Conservation (phyloP, 92 coral and sea anemone genomes). For the Palythoa caribaeorum region DNA sequence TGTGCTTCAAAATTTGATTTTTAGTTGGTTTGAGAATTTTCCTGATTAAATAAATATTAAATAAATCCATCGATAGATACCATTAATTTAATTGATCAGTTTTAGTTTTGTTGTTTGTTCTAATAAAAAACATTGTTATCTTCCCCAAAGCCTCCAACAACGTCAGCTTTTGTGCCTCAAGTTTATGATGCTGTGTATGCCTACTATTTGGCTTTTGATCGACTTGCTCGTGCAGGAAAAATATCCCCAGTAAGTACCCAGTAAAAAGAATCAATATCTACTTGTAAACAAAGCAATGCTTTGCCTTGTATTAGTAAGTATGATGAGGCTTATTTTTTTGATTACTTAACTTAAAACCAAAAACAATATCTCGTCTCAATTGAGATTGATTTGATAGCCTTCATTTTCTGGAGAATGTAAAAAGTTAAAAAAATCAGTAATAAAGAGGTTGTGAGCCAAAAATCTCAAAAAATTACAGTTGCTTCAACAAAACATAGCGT, state of each 20-base stretch:
- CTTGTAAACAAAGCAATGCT: too few relatives aligned
- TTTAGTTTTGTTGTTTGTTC: not conserved
- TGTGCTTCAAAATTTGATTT: too few relatives aligned
- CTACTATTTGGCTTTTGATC: slow-evolving; percentile 88
- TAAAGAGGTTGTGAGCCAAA: too few relatives aligned
- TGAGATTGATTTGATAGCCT: too few relatives aligned
- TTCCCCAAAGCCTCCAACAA: slow-evolving; percentile 64
- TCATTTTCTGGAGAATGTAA: too few relatives aligned
- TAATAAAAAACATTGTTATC: not conserved
- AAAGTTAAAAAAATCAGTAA: too few relatives aligned
- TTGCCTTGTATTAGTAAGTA: not conserved
- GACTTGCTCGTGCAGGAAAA: slow-evolving; percentile 85
- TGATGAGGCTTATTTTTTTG: too few relatives aligned
- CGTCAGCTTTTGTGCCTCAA: slow-evolving; percentile 93
- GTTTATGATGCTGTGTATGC: slow-evolving; percentile 98
- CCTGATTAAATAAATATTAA: not conserved
- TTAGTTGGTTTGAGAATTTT: not conserved
- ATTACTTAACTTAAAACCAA: too few relatives aligned
- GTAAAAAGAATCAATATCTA: not conserved
- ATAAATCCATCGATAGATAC: not conserved
- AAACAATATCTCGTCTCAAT: too few relatives aligned
- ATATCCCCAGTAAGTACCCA: slow-evolving; percentile 78
- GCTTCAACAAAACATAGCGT: too few relatives aligned
- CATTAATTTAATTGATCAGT: too few relatives aligned
- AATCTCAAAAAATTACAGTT: too few relatives aligned